Conservation (phyloP, 2,797 vertebrate species). For the Hippopotamyrus pictus region DNA sequence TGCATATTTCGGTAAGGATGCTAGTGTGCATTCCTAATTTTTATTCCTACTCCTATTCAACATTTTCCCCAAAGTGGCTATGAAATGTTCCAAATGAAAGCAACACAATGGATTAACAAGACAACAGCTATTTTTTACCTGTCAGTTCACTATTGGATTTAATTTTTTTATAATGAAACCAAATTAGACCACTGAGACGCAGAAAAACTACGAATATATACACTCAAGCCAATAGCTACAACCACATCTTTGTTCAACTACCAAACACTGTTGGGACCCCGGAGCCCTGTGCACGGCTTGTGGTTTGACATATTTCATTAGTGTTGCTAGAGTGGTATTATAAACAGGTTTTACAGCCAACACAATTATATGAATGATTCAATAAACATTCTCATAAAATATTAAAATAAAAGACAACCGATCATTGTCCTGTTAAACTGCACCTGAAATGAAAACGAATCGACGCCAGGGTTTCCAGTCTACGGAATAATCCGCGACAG, state of each 20-base stretch:
- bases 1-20: neutral
- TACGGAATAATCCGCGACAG: neutral
- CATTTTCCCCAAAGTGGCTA: neutral
- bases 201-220: neutral
- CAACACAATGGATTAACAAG: neutral
- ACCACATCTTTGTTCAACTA: neutral
- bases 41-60: neutral
- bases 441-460: neutral
- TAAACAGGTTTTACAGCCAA: constrained; percentile 2
- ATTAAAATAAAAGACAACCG: neutral
- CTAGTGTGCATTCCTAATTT: neutral
- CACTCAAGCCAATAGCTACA: neutral
- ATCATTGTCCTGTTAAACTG: neutral
- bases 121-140: neutral
- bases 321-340: neutral
- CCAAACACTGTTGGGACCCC: neutral
- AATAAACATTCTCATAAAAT: neutral
- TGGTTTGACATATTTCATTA: neutral
- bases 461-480: neutral
- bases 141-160: neutral
- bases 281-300: neutral
- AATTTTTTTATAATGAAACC: neutral
- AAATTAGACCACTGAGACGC: neutral
- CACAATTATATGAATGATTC: neutral
- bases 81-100: neutral